Evolutionary conservation across 1,140 invertebrate genomes (phyloP), one percentile per base, ranked within the genome.

Genomic region (Bicyclus anynana): DNA sequence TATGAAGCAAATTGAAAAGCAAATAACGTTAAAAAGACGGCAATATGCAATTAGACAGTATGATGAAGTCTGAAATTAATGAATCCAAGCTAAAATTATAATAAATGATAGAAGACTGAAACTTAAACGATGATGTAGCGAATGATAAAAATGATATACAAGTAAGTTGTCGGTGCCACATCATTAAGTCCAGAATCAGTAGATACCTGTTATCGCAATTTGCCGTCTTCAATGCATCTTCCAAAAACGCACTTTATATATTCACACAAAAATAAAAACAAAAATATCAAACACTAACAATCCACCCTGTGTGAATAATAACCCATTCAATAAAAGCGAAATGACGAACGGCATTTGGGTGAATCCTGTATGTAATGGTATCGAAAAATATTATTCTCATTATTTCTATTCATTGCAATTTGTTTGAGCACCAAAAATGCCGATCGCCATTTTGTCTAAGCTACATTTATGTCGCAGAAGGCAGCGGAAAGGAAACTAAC

Each of bases 161-260:
- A 46, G 40, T 48, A 58, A 67, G 77, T 84, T 81, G 83, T 84
- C 85, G 85, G 83, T 88, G 82, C 85, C 83, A 88, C 85, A 85
- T 86, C 80, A 79, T 77, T 70, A 59, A 58, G 54, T 67, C 65
- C 64, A 77, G 60, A 69, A 66, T 35, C 33, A 50, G 55, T 53
- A 53, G 63, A 65, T 79, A 72, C 77, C 74, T 75, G 67, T 69
- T 72, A 82, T 77, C 77, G 77, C 84, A 86, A 76, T 80, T 85
- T 88, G 83, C 85, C 85, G 83, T 85, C 85, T 88, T 85, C 80
- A 67, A 67, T 58, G 62, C 58, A 71, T 74, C 68, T 67, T 69
- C 66, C 56, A 67, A 65, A 44, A 44, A 47, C 60, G 59, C 62
- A 64, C 62, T 68, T 51, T 65, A 56, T 59, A 62, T 62, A 65